A percentile compares a stretch with the other conserved stretches of the same genome.
Evolutionary conservation across 1,140 invertebrate species (phyloP).

Genomic region (Drusus annulatus): DNA sequence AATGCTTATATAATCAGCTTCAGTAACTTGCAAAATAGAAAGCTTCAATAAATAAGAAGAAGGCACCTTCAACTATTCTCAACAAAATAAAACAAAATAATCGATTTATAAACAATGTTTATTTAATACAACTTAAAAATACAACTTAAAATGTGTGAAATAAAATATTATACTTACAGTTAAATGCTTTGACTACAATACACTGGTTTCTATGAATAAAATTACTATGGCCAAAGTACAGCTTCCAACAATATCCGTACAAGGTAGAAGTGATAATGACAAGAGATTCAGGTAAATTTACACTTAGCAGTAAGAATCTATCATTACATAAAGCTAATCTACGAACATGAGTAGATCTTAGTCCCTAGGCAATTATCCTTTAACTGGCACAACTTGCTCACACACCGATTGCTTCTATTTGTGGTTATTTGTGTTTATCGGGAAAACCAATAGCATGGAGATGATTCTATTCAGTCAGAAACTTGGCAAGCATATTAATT

Average conservation of each 20-base stretch:
- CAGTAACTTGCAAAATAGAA: no score
- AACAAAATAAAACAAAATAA: conserved; percentile 22
- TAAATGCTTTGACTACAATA: conserved; percentile 59
- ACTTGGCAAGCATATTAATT: no score
- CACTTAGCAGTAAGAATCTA: conserved; percentile 42
- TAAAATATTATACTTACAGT: conserved; percentile 48
- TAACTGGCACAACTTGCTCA: conserved; percentile 50
- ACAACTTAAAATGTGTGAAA: conserved; percentile 50
- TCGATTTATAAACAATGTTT: conserved; percentile 58
- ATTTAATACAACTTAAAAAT: conserved; percentile 52
- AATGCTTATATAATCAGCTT: no score
- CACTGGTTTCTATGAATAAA: conserved; percentile 50
- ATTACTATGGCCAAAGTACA: conserved; percentile 54
- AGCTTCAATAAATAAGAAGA: no score
- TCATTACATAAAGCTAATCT: conserved; percentile 34
- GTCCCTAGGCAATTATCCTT: conserved; percentile 19
- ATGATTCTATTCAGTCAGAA: no score
- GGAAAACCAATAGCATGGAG: no score
- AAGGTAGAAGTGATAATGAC: conserved; percentile 44
- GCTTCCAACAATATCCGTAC: conserved; percentile 40
- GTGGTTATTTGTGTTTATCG: no score
- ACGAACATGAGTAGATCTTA: conserved; percentile 27
- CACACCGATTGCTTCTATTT: background rate
- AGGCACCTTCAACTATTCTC: no score
- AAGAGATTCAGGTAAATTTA: conserved; percentile 40